phyloP scores from a whole-genome alignment of 2,888 invertebrate species.

The Zele albiditarsus region DNA sequence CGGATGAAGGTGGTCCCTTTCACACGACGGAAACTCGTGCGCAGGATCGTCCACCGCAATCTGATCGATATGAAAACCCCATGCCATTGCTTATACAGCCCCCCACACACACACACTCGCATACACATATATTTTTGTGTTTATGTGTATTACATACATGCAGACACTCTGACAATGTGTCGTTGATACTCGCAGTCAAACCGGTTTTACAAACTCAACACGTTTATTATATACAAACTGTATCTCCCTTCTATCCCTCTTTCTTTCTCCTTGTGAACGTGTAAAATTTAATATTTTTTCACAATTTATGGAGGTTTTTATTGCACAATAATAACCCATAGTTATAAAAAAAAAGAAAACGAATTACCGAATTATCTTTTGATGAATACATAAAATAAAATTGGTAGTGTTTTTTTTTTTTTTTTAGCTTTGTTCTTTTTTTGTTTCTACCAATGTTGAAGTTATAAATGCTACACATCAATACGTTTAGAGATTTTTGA shows the following conservation, averaged over 20 bases:
- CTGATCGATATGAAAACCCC: constrained; percentile 51
- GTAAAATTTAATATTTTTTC: neutral
- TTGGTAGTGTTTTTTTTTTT: neutral
- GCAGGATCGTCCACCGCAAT: constrained; percentile 47
- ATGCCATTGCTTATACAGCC: neutral
- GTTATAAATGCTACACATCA: neutral
- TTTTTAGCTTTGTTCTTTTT: neutral
- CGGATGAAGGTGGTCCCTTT: constrained; percentile 18
- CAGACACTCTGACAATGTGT: constrained; percentile 33
- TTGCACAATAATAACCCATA: constrained; percentile 8
- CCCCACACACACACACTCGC: neutral
- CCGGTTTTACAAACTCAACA: constrained; percentile 40
- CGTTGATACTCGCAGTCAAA: constrained; percentile 35
- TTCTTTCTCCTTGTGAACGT: constrained; percentile 31
- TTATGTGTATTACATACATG: constrained; percentile 37
- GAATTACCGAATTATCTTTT: neutral
- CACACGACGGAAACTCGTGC: constrained; percentile 17
- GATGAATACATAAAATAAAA: neutral
- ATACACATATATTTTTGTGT: too few relatives aligned
- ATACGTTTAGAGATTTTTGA: neutral
- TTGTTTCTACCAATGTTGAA: neutral
- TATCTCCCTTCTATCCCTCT: neutral
- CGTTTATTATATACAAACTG: constrained; percentile 2
- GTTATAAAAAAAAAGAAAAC: neutral
- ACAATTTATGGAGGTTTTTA: constrained; percentile 7